Percentiles rank a stretch among this genome's conserved stretches.
phyloP scores from a whole-genome alignment of 2,797 vertebrate species.

The Euthynnus affinis region DNA sequence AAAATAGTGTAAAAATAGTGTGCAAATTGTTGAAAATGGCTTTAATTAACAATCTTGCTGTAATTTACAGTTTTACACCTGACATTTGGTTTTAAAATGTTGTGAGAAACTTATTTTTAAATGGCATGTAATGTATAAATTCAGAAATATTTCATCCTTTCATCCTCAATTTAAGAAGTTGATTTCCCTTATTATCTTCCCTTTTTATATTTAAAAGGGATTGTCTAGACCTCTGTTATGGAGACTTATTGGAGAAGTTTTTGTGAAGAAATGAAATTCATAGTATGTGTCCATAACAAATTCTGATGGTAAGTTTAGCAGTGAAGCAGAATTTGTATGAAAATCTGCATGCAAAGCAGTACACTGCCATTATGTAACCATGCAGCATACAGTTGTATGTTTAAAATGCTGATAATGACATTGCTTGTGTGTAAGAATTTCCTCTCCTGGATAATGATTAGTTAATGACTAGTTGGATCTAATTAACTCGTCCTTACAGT shows the following conservation, averaged over 20 bases:
- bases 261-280: background rate
- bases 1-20: background rate
- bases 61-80: background rate
- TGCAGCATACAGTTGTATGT: background rate
- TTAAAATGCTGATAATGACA: conserved; percentile 8
- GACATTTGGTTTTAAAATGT: background rate
- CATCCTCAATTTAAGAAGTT: background rate
- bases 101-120: background rate
- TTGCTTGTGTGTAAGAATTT: conserved; percentile 5
- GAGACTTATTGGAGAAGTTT: no score
- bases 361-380: background rate
- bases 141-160: no score
- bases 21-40: no score
- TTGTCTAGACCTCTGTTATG: background rate
- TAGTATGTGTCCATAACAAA: background rate
- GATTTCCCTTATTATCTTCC: background rate
- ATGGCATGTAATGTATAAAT: background rate
- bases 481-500: conserved; percentile 15
- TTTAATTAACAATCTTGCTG: no score
- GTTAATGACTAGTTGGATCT: conserved; percentile 4
- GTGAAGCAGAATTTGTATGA: background rate
- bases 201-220: background rate
- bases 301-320: background rate
- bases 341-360: background rate
- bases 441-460: conserved; percentile 23